Evolutionary conservation across 2,113 vertebrate genomes (phyloP).

Genomic region (Microcebus lehilahytsara): DNA sequence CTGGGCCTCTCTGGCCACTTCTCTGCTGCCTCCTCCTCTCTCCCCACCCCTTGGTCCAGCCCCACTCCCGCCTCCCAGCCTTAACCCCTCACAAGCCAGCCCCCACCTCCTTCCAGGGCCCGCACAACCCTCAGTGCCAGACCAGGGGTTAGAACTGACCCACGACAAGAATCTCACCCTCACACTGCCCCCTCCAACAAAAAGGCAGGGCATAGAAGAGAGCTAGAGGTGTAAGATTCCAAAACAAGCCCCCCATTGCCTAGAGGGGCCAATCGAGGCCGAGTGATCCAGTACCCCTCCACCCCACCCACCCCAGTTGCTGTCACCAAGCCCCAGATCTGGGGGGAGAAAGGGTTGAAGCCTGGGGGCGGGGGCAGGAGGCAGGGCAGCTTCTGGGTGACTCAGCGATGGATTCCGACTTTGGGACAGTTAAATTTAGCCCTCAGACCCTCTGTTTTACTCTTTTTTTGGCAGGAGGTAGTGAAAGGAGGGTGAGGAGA

Average conservation of each 20-base stretch:
- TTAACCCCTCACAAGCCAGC: conserved; percentile 67
- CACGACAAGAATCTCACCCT: not conserved
- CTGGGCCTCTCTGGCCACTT: conserved; percentile 71
- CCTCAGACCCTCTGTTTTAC: conserved; percentile 6
- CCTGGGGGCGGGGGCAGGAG: not conserved
- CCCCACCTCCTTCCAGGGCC: not conserved
- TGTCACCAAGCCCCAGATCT: not conserved
- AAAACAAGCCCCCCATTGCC: not conserved
- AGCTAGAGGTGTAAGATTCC: not conserved
- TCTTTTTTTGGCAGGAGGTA: conserved; percentile 49
- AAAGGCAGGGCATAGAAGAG: not conserved
- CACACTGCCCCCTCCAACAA: not conserved
- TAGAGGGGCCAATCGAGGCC: not conserved
- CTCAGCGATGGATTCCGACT: conserved; percentile 68
- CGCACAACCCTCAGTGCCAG: not conserved
- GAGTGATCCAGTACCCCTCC: not conserved
- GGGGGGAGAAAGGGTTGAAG: not conserved
- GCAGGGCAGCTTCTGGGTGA: conserved; percentile 63
- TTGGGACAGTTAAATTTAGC: conserved; percentile 75
- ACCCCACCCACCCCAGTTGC: not conserved
- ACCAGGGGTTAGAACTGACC: not conserved
- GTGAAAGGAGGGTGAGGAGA: conserved; percentile 41
- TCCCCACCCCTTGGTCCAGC: conserved; percentile 59
- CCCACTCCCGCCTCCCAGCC: conserved; percentile 61
- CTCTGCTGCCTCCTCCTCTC: conserved; percentile 55